Percentiles rank a stretch among this genome's conserved stretches.
Evolutionary conservation across 1,140 invertebrate genomes (phyloP).

Genomic region (Euura lappo): DNA sequence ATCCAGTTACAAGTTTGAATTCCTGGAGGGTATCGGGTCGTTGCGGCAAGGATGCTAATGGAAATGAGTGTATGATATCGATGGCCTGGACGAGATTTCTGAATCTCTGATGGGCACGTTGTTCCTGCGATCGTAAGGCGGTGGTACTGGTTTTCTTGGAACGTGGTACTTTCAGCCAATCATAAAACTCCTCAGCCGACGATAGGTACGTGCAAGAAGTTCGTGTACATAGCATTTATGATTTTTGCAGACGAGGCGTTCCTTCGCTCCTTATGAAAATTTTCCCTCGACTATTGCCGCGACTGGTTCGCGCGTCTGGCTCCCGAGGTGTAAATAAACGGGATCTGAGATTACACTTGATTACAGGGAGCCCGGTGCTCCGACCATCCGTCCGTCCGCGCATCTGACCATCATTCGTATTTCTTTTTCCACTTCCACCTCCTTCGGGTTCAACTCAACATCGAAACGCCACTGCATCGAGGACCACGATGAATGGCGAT

Average conservation of each 20-base stretch:
- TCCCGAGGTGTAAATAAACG: constrained; percentile 47
- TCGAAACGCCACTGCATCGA: no score
- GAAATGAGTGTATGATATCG: no score
- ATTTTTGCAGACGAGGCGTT: constrained; percentile 40
- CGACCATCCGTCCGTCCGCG: background rate
- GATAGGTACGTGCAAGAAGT: constrained; percentile 4
- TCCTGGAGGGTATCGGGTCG: no score
- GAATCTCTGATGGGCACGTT: no score
- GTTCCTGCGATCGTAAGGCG: no score
- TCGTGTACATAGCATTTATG: constrained; percentile 40
- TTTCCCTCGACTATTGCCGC: constrained; percentile 19
- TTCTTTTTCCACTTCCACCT: background rate
- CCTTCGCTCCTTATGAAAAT: constrained; percentile 5
- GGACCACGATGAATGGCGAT: no score
- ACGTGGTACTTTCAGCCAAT: constrained; percentile 3
- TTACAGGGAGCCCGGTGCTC: constrained; percentile 38
- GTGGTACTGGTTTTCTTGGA: background rate
- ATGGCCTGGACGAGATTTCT: no score
- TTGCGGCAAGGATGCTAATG: no score
- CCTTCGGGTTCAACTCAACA: no score
- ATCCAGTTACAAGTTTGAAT: no score
- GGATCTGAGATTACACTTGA: constrained; percentile 46
- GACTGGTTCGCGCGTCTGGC: constrained; percentile 13
- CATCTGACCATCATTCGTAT: background rate
- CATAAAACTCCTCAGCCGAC: background rate